Base-by-base conservation (phyloP, 2,113 vertebrate genomes). In the Azemiops feae region DNA sequence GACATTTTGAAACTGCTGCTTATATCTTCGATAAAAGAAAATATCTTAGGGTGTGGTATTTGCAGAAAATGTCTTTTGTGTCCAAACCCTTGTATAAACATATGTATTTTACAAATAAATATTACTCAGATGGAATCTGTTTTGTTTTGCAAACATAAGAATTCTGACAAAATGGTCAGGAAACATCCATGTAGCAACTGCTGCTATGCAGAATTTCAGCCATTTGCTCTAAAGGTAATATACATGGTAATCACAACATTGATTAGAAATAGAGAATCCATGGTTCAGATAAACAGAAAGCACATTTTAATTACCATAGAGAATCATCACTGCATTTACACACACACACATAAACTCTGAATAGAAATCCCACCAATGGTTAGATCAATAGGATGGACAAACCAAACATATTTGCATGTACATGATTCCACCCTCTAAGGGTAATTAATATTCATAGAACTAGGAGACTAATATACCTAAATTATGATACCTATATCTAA, bases 81-180 rank as follows among this genome's bases (percentile, higher is more conserved):
- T 27, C 55, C 55, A 89, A 85, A 53, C 22, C 93, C 89, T 96
- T 91, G 74, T 94, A 92, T 92, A 93, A 85, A 97, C 94, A 94
- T 92, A 54, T 95, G 94, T 94, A 95, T 95, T 97, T 97, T 93
- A 95, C 91, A 95, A 97, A 96, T 97, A 96, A 97, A 96, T 93
- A 10, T 89, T 94, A 94, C 39, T 95, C 88, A 93, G 94, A 34
- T 93, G 93, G 93, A 69, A 50, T 87, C 0, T 92, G 27, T 81
- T 55, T 30, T 55, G 14, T 64, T 54, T 45, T 55, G 43, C 16
- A 88, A 22, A 39, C 1, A 47, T 11, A 18, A 8, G 39, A 20
- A 22, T 89, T 81, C 45, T 85, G 43, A 54, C 64, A 50, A 50
- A 85, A 43, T n/a, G 16, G 57, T 23, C 30, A 39, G 69, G 54